phyloP scores from a whole-genome alignment of 2,888 invertebrate species.

The Heliconius ismenius region DNA sequence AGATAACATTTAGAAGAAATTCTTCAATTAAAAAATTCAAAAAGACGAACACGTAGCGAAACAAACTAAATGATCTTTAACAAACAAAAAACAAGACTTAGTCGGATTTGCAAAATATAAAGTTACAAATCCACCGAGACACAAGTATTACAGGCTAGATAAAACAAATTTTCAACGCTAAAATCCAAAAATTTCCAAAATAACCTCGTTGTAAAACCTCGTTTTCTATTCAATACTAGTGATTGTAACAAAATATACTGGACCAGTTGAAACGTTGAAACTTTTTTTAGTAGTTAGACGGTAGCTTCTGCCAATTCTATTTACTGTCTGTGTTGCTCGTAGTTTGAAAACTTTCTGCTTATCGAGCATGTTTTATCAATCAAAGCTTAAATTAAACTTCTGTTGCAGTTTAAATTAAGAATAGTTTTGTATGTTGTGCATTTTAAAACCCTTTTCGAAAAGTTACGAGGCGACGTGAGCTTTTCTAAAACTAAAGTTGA shows the following conservation, averaged over 20 bases:
- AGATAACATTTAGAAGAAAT: not conserved
- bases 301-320: conserved; percentile 34
- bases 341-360: conserved; percentile 19
- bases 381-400: conserved; percentile 17
- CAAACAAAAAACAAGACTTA: not conserved
- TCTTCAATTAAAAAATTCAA: not conserved
- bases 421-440: not conserved
- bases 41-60: not conserved
- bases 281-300: conserved; percentile 30
- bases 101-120: not conserved
- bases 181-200: conserved; percentile 15
- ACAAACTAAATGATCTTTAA: not conserved
- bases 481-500: not conserved
- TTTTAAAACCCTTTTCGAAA: not conserved
- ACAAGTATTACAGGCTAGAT: not conserved
- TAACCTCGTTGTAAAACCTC: conserved; percentile 12
- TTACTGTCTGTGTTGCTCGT: conserved; percentile 28
- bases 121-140: conserved; percentile 13
- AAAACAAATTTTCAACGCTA: conserved; percentile 12
- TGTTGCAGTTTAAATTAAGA: conserved; percentile 11
- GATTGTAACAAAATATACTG: conserved; percentile 21
- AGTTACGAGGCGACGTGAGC: not conserved
- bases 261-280: conserved; percentile 26
- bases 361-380: conserved; percentile 24
- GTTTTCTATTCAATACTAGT: conserved; percentile 16